These are phyloP conservation scores for Calonectris borealis DNA, from an alignment of 2,113 vertebrate genomes.

Conservation along the genomic window DNA sequence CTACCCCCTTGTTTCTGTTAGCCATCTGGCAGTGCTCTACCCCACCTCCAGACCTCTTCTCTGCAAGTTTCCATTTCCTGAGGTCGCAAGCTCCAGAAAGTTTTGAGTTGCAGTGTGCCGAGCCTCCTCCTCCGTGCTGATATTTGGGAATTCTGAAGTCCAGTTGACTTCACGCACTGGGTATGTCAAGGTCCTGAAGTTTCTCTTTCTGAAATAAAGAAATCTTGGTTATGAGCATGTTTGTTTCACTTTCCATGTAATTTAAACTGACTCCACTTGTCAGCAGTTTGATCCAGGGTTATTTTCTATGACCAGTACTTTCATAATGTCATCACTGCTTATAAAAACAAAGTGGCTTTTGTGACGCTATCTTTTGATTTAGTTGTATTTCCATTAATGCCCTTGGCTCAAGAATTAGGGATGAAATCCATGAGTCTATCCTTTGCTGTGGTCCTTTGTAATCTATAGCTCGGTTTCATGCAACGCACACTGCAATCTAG, in stretches of 20 bases:
- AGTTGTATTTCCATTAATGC: neutral
- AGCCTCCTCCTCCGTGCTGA: neutral
- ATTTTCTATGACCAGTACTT: neutral
- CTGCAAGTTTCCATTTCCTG: constrained; percentile 43
- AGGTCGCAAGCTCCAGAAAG: neutral
- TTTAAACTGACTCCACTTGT: neutral
- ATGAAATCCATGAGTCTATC: neutral
- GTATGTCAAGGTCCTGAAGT: neutral
- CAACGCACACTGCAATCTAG: neutral
- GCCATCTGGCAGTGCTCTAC: constrained; percentile 17
- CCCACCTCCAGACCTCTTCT: neutral
- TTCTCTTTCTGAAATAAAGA: constrained; percentile 8
- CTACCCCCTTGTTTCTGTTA: neutral
- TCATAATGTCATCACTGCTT: neutral
- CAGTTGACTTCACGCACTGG: neutral
- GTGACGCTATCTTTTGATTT: neutral
- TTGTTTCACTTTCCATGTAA: constrained; percentile 14
- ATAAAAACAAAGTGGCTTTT: neutral
- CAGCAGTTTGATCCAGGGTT: neutral
- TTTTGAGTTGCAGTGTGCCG: neutral
- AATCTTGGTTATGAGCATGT: neutral
- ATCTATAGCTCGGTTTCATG: neutral
- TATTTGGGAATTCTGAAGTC: constrained; percentile 1
- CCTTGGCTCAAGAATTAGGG: neutral
- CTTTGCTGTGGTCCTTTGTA: constrained; percentile 25